Conservation (phyloP, 2,888 invertebrate species). For the Adelphocoris suturalis region DNA sequence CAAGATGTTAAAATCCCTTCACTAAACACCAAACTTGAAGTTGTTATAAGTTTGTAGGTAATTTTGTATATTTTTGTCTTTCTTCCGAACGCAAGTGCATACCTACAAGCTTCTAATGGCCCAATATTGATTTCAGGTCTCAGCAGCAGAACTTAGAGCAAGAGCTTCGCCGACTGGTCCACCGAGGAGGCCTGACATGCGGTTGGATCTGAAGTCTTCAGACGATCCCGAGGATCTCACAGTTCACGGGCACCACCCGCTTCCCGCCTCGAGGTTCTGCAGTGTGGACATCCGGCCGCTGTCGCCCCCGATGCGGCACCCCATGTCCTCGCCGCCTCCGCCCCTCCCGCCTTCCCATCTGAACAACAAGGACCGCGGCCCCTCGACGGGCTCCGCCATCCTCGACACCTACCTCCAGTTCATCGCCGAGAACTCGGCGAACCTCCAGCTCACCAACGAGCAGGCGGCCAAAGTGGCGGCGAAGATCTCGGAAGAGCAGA, state of each 20-base stretch:
- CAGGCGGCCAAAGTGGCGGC: constrained; percentile 84
- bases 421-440: constrained; percentile 89
- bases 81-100: too few relatives aligned
- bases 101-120: too few relatives aligned
- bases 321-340: constrained; percentile 80
- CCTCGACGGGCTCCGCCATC: constrained; percentile 86
- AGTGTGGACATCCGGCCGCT: constrained; percentile 75
- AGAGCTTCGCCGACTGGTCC: constrained; percentile 93
- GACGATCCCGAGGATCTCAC: constrained; percentile 92
- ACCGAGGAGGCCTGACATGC: constrained; percentile 84
- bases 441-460: constrained; percentile 83
- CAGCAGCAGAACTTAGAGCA: constrained; percentile 88
- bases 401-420: constrained; percentile 93
- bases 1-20: too few relatives aligned
- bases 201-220: constrained; percentile 87
- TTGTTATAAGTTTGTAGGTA: too few relatives aligned
- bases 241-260: constrained; percentile 80
- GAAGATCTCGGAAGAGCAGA: constrained; percentile 81
- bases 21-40: too few relatives aligned
- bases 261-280: constrained; percentile 73
- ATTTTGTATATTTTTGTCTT: too few relatives aligned
- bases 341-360: constrained; percentile 77
- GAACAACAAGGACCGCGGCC: constrained; percentile 74
- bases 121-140: constrained; percentile 77
- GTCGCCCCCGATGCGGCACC: constrained; percentile 74